phyloP scores from a whole-genome alignment of 2,113 vertebrate species.

The Piprites chloris region DNA sequence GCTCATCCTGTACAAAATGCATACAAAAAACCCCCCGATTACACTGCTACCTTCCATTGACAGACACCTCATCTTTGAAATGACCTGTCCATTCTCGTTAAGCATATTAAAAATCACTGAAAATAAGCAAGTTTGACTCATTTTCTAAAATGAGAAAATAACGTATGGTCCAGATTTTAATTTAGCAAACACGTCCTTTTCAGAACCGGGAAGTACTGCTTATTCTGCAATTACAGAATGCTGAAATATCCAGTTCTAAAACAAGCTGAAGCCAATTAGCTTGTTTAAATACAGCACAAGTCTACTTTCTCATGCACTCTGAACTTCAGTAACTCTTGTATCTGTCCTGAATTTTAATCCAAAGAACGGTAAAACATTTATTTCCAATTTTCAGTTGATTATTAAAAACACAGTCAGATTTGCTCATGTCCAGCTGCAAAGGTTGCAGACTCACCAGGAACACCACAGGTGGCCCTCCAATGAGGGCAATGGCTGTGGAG shows the following conservation, averaged over 20 bases:
- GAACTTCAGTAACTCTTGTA: not conserved
- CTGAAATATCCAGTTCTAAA: not conserved
- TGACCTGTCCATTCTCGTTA: not conserved
- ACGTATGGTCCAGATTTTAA: not conserved
- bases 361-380: not conserved
- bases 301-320: not conserved
- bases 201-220: not conserved
- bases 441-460: constrained; percentile 86
- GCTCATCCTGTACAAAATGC: constrained; percentile 86
- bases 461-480: constrained; percentile 92
- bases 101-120: not conserved
- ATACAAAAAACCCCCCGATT: not conserved
- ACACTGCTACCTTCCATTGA: not conserved
- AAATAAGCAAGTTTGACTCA: not conserved
- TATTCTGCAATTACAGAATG: not conserved
- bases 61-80: not conserved
- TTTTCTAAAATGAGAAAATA: not conserved
- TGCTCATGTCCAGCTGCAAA: not conserved
- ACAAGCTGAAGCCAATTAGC: not conserved
- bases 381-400: not conserved
- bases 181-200: not conserved
- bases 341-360: not conserved
- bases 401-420: not conserved
- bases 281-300: not conserved
- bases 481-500: constrained; percentile 95